Evolutionary conservation across 2,888 invertebrate genomes (phyloP), one percentile per base, ranked within the genome.

Genomic region (Dasypogon diadema): DNA sequence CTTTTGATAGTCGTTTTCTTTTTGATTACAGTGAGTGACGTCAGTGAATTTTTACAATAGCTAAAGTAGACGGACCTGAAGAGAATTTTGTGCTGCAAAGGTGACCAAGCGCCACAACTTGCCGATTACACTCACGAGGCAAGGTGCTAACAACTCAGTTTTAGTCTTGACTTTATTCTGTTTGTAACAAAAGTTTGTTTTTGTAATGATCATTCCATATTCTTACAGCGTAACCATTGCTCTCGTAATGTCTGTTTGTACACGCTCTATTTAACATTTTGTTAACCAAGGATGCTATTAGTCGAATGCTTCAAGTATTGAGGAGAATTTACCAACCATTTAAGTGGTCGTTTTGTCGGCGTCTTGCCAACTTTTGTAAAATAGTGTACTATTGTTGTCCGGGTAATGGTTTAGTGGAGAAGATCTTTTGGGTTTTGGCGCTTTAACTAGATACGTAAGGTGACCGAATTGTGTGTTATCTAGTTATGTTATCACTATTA

Each of bases 171-270:
- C 55, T 58, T 73, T 56, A 56, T 46, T 14, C 58, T 42, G 42
- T 30, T 58, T 58, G 58, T 56, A 46, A 46, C 58, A 46, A 46
- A 46, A 24, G 22, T 58, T 58, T 56, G 42, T 73, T 56, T 73
- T 73, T 42, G 74, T 74, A 74, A 74, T 48, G 58, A 74, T 74
- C 42, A 74, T 75, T 77, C 73, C 55, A 34, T 77, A 77, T 77
- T 77, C 77, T 60, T 73, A 63, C 72, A 73, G 75, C 77, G 75
- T 77, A 77, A 77, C 77, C 37, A 75, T 75, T 75, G 75, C 75
- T 75, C 77, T 75, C 77, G 77, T 77, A 77, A 77, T 65, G 73
- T 75, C 74, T 73, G 75, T 75, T 70, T 54, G 70, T 58, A 77
- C 73, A 77, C 75, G 77, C 77, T 77, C 77, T 77, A 77, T 77